Evolutionary conservation across 2,888 invertebrate genomes (phyloP), one percentile per base, ranked within the genome.

Genomic region (Trichacis sp.): DNA sequence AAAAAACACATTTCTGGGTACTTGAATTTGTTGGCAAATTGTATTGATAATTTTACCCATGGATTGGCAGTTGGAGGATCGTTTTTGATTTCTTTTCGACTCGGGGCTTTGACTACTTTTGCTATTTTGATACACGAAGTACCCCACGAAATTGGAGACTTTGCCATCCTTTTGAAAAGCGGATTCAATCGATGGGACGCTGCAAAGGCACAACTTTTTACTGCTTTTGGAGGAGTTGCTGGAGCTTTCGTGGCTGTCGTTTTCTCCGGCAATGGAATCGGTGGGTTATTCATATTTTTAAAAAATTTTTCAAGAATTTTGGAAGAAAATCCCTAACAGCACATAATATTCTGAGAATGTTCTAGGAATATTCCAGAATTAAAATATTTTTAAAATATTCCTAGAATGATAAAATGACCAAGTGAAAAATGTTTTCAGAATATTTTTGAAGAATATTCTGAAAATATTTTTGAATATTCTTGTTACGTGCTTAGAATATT

Each of bases 71-170:
- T 98, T 8, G 98, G 97, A n/a, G 98, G 97, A 0, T 97, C 97
- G 15, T 99, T 97, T 86, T 87, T 97, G 49, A 94, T 97, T 18
- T 96, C 97, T 4, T 92, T 93, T 75, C 85, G 96, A 78, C 92
- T 97, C 54, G 98, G 98, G 0, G 81, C 94, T 8, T 87, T 98
- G 65, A 98, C 98, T 9, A 98, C 98, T 0, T 92, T 96, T 80
- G 97, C 98, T 47, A 98, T 84, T 75, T 73, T 91, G 85, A 91
- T 98, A 19, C 98, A 98, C 81, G 98, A 98, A 86, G 95, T 99
- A 59, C 98, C 98, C 0, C 98, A 99, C 82, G 98, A 99, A 85
- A 93, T 98, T n/a, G 97, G 97, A 0, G 98, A 99, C 85, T 98
- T 98, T 85, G 98, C 98, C 11, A 98, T 99, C 73, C 86, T 99